Base-by-base conservation (phyloP, 2,113 vertebrate species). In the Reinhardtius hippoglossoides region DNA sequence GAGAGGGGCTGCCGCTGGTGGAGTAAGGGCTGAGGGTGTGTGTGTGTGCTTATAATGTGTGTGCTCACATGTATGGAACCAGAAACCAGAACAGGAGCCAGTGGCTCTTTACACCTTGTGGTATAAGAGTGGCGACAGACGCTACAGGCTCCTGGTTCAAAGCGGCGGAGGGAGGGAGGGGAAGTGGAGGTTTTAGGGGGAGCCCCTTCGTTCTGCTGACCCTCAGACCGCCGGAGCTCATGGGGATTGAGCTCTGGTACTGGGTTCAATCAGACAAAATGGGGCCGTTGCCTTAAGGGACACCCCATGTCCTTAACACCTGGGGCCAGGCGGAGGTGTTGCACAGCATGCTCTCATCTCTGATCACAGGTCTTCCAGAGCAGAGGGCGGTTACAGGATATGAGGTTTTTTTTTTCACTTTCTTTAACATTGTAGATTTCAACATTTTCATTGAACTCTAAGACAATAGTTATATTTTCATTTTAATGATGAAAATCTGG, bases 251-350 rank as follows among this genome's bases (percentile, higher is more conserved):
- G 80, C 67, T 83, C 59, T 65, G 74, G 83, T 83, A 55, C 79
- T 82, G 57, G 84, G 74, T 83, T 90, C 84, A 86, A 82, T 88
- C 84, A 93, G 81, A 90, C 86, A 90, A 88, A 88, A 88, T 85
- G 85, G 83, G 80, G 74, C 80, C 27, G 67, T 56, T 21, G 84
- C 78, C 88, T 87, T 86, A 8, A 69, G 84, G 89, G 84, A 89
- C 78, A 65, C 81, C 82, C 80, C 73, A 60, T 75, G 84, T 91
- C 88, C 73, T 76, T 75, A 81, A 85, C 90, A 93, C 89, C 91
- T 94, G 92, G 61, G 84, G 87, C 89, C 89, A 83, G 67, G 64
- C 78, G 81, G 81, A 87, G 78, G 82, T 82, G 79, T 89, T 90
- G 59, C 78, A 50, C 78, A 50, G 79, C 83, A 21, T 44, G 76